Evolutionary conservation across 2,888 invertebrate genomes (phyloP).

Genomic region (Willowsia nigromaculata): DNA sequence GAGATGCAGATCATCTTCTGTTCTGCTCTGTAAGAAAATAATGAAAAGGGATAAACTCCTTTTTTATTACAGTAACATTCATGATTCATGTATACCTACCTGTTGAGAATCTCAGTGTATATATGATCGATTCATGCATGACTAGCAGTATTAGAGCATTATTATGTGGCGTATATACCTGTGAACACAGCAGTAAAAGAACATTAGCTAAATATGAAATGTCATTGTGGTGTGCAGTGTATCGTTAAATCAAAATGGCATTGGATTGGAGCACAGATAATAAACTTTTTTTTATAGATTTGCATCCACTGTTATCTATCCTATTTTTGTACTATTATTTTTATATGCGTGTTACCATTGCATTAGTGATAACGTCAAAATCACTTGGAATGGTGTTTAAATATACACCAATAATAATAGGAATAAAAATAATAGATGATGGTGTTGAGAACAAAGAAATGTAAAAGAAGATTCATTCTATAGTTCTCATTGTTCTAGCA

Average conservation of each 20-base stretch:
- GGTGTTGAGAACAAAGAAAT: not conserved
- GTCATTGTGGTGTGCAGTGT: not conserved
- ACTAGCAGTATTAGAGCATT: slow-evolving; percentile 5
- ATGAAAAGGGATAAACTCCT: not conserved
- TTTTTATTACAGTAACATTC: not conserved
- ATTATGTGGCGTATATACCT: not conserved
- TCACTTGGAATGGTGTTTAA: not conserved
- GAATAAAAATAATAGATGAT: not conserved
- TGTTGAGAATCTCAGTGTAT: not conserved
- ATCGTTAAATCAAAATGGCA: slow-evolving; percentile 11
- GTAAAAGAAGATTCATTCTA: not conserved
- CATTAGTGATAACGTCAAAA: not conserved
- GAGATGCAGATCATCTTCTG: not conserved
- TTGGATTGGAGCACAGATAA: slow-evolving; percentile 33
- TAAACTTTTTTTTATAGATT: not conserved
- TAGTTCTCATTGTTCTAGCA: not conserved
- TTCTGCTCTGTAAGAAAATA: slow-evolving; percentile 22
- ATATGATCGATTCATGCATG: slow-evolving; percentile 24
- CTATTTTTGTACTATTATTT: not conserved
- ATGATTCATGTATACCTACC: not conserved
- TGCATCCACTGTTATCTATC: not conserved
- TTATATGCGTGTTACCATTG: not conserved
- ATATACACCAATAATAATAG: not conserved
- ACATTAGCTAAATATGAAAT: not conserved
- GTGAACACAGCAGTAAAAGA: too few species aligned